Conservation (phyloP, 1,140 invertebrate species). For the Aphaenogaster rudis region DNA sequence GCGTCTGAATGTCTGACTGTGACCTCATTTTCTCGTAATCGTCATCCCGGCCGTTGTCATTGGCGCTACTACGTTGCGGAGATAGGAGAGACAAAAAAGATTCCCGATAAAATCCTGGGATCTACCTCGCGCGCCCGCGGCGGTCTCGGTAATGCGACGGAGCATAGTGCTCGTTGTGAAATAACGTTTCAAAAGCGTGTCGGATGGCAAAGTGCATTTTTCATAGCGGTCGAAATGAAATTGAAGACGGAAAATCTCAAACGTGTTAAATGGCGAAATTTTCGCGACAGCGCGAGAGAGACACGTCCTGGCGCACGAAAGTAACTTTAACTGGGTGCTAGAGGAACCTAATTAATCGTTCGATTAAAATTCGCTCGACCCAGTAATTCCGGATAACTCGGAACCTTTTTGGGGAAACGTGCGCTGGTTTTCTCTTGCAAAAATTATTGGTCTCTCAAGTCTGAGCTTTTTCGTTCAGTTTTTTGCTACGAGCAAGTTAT, state of each 20-base stretch:
- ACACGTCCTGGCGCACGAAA: neutral
- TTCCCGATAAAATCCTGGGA: slow-evolving; percentile 60
- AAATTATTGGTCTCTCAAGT: neutral
- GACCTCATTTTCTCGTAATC: slow-evolving; percentile 56
- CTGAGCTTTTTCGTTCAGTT: neutral
- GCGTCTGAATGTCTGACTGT: slow-evolving; percentile 49
- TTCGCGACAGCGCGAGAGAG: neutral
- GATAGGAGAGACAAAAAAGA: slow-evolving; percentile 45
- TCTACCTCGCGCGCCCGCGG: slow-evolving; percentile 56
- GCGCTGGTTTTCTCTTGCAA: neutral
- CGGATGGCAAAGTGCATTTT: slow-evolving; percentile 63
- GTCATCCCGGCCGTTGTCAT: slow-evolving; percentile 36
- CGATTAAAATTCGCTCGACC: neutral
- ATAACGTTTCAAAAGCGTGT: slow-evolving; percentile 65
- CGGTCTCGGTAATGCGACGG: slow-evolving; percentile 57
- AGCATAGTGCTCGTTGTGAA: slow-evolving; percentile 59
- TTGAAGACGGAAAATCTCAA: slow-evolving; percentile 56
- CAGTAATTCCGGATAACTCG: neutral
- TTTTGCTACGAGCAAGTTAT: neutral
- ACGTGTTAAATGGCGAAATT: slow-evolving; percentile 51
- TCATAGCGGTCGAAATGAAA: slow-evolving; percentile 55
- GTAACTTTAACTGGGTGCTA: neutral
- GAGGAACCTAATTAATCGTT: slow-evolving; percentile 21
- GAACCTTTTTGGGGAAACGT: neutral
- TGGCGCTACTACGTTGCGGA: slow-evolving; percentile 19